Base-by-base conservation (phyloP, 2,888 invertebrate species). In the Neocrepidodera transversa region DNA sequence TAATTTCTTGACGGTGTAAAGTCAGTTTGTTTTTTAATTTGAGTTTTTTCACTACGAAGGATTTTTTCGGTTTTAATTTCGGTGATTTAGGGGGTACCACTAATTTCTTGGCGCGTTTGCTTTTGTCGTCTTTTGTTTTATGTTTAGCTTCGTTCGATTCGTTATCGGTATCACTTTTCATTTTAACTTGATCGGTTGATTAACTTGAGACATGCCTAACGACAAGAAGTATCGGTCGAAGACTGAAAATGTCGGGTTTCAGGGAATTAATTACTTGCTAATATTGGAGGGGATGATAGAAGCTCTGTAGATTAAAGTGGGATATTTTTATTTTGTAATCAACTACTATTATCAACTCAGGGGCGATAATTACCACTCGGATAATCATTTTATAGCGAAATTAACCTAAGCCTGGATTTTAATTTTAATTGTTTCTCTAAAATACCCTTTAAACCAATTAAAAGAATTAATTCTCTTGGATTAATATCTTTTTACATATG, bases 31-130 rank as follows among this genome's bases (percentile, higher is more conserved):
- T 54, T 60, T 74, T 74, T 26, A 71, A 61, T 63, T 71, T 75
- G 16, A 74, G 67, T 57, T 73, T 75, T 66, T 73, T 74, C 30
- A 71, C 67, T 35, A 73, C 65, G 53, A 68, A 74, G 60, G 63
- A 67, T 47, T 69, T 68, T 66, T 70, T 74, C 23, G 67, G 58
- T 64, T 72, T 68, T 35, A 58, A 50, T 54, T 66, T 70, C 10
- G 68, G 64, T 0, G 68, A 66, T 64, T 71, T 70, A 3, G 23
- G 67, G 5, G 70, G 66, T 13, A 68, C 58, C 18, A 68, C 56
- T 16, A 66, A 48, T 64, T 68, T 71, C 60, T 69, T 69, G 40
- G 49, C 55, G 28, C 62, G 66, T 43, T 68, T 67, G 14, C 53
- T 55, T 10, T 53, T 62, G 32, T 40, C 48, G 51, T 64, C 63